Evolutionary conservation across 2,797 vertebrate genomes (phyloP).

Genomic region (Alectoris magna): DNA sequence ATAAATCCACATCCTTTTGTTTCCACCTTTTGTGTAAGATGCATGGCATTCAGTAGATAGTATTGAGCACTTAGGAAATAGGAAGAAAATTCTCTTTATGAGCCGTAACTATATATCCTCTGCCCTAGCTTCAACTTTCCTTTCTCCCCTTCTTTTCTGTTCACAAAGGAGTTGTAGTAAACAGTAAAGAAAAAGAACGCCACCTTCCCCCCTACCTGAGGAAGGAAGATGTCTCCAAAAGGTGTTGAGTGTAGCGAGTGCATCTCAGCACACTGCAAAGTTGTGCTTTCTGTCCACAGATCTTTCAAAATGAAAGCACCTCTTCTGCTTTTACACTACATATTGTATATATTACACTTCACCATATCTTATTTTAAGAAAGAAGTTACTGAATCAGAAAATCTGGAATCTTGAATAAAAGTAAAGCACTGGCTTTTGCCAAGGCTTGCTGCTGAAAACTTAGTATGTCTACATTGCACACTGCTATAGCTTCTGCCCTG

Average conservation of each 20-base stretch:
- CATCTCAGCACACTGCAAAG: neutral
- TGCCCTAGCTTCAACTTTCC: neutral
- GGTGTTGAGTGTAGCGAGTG: neutral
- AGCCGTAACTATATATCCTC: neutral
- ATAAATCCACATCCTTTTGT: neutral
- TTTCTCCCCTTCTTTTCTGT: neutral
- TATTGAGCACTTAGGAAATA: neutral
- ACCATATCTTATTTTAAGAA: neutral
- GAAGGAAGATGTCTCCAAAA: accelerated
- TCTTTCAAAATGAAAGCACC: neutral
- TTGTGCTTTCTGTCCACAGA: neutral
- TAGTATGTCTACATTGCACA: neutral
- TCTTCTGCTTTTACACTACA: neutral
- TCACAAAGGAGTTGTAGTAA: neutral
- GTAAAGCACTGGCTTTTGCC: neutral
- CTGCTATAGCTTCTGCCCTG: neutral
- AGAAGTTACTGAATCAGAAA: neutral
- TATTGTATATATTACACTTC: too few relatives aligned
- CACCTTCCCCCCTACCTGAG: neutral
- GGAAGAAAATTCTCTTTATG: neutral
- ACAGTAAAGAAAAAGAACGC: neutral
- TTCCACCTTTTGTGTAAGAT: neutral
- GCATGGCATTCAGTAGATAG: neutral
- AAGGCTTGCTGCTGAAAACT: neutral
- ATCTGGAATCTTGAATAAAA: neutral